Conservation (phyloP, 2,888 invertebrate genomes). For the Acanthosepion esculentum region DNA sequence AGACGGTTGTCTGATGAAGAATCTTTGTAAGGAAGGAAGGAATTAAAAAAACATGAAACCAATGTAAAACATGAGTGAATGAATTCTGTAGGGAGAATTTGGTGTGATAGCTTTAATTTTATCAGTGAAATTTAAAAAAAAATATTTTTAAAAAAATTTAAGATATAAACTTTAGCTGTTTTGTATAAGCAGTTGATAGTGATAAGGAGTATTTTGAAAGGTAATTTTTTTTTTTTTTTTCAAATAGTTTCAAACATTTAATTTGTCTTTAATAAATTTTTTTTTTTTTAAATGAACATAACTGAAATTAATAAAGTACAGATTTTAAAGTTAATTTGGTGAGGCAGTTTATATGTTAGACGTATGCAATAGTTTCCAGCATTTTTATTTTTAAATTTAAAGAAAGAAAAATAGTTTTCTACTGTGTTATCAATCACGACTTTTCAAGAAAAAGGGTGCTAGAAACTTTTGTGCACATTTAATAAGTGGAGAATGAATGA, state of each 20-base stretch:
- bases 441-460: too few relatives aligned
- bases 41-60: too few relatives aligned
- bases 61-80: neutral
- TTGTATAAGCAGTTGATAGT: neutral
- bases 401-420: too few relatives aligned
- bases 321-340: neutral
- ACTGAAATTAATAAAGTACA: neutral
- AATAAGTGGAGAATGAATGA: neutral
- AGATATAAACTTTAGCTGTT: neutral
- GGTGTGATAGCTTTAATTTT: neutral
- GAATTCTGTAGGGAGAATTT: neutral
- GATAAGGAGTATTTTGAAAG: neutral
- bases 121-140: neutral
- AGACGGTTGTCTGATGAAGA: conserved; percentile 38
- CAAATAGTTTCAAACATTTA: neutral
- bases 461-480: too few relatives aligned
- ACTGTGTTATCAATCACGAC: too few relatives aligned
- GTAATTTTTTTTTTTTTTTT: too few relatives aligned
- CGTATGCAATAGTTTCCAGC: too few relatives aligned
- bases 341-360: neutral
- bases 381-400: too few relatives aligned
- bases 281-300: neutral
- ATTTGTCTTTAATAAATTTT: neutral
- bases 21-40: neutral
- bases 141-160: neutral